These are phyloP conservation scores for Sternotherus odoratus DNA, from an alignment of 2,797 vertebrate genomes.

Conservation along the genomic window DNA sequence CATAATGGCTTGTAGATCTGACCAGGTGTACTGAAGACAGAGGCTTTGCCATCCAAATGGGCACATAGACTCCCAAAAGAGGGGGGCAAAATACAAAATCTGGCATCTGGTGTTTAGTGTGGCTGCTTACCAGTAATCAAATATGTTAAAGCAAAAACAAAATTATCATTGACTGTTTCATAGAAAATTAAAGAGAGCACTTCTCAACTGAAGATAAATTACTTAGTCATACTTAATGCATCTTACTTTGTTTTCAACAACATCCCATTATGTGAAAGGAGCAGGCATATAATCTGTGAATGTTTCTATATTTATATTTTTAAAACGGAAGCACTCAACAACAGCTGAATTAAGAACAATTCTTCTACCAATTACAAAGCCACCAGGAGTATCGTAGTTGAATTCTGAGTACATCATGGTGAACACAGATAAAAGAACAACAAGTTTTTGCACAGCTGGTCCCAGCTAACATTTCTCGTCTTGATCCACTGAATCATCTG, in stretches of 20 bases:
- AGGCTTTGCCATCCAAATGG: not conserved
- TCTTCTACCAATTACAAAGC: constrained; percentile 48
- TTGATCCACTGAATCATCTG: constrained; percentile 59
- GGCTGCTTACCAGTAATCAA: constrained; percentile 51
- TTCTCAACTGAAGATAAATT: constrained; percentile 25
- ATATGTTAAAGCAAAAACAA: constrained; percentile 24
- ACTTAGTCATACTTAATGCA: constrained; percentile 4
- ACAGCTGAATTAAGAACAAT: constrained; percentile 29
- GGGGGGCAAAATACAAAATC: not conserved
- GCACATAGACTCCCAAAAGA: not conserved
- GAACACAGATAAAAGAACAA: constrained; percentile 42
- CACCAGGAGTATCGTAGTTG: constrained; percentile 5
- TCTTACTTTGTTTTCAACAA: constrained; percentile 37
- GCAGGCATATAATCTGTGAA: not conserved
- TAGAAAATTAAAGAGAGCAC: constrained; percentile 40
- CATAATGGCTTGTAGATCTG: fast-evolving
- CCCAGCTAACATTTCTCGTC: constrained; percentile 60
- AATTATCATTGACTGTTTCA: constrained; percentile 35
- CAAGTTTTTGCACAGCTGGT: constrained; percentile 46
- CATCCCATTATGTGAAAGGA: constrained; percentile 8
- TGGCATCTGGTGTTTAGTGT: constrained; percentile 56
- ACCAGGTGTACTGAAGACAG: not conserved
- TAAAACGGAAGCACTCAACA: constrained; percentile 20
- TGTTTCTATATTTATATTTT: constrained; percentile 1
- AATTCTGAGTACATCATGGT: constrained; percentile 4